A percentile compares a stretch with the other conserved stretches of the same genome.
Evolutionary conservation across 37 sponge, comb jelly and placozoan genomes (phyloP).

Genomic region (Aplysina aerophoba): DNA sequence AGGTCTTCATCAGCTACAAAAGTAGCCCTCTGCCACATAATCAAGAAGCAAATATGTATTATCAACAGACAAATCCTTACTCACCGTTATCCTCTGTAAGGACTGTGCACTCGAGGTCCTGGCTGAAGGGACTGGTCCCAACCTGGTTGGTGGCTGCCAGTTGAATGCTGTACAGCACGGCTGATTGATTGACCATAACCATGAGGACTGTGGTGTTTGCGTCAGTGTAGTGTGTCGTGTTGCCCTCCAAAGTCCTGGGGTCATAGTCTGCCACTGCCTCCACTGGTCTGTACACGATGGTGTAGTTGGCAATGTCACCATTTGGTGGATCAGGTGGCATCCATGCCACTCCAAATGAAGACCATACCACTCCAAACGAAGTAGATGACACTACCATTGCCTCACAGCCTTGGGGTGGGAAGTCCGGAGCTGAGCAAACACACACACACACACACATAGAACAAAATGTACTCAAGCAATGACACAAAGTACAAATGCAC

Average conservation of each 20-base stretch:
- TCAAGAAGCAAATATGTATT: too few species aligned
- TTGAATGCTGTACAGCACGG: conserved; percentile 27
- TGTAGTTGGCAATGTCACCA: conserved; percentile 43
- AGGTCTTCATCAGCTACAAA: too few species aligned
- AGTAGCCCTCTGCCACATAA: too few species aligned
- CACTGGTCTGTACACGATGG: conserved; percentile 25
- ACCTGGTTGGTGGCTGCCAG: conserved; percentile 34
- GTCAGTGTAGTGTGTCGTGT: conserved; percentile 16
- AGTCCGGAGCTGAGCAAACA: conserved; percentile 51
- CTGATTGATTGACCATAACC: neutral
- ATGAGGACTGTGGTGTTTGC: neutral
- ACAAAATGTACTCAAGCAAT: too few species aligned
- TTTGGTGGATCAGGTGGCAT: conserved; percentile 31
- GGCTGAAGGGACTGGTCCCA: neutral
- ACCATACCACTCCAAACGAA: conserved; percentile 20
- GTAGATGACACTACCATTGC: conserved; percentile 3
- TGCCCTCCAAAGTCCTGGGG: neutral
- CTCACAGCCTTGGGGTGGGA: neutral
- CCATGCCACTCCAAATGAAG: conserved; percentile 9
- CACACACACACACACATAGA: too few species aligned
- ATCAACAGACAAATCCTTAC: too few species aligned
- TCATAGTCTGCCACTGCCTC: conserved; percentile 25
- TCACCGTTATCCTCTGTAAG: too few species aligned
- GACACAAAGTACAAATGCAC: too few species aligned
- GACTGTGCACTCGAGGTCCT: too few species aligned